Percentiles rank a stretch among this genome's conserved stretches.
Conservation (phyloP, 1,140 invertebrate species). For the Tetragnatha versicolor region DNA sequence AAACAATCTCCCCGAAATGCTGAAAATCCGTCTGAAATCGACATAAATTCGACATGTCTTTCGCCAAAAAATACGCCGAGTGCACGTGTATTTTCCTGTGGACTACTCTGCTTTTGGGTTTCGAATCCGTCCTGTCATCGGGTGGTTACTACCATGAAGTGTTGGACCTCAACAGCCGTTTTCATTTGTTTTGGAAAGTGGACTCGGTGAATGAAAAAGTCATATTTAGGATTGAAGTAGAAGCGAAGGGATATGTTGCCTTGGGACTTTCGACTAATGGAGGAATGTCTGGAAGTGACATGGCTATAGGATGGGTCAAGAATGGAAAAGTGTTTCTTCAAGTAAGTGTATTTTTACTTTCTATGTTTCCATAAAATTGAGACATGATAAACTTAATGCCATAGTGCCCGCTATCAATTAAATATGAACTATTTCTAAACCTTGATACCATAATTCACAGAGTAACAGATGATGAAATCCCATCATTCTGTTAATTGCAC, state of each 20-base stretch:
- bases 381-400: too few relatives aligned
- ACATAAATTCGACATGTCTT: not conserved
- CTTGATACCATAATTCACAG: too few relatives aligned
- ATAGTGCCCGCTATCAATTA: too few relatives aligned
- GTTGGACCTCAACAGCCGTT: slow-evolving; percentile 17
- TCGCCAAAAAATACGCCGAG: not conserved
- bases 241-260: slow-evolving; percentile 80
- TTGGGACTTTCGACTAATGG: slow-evolving; percentile 81
- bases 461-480: too few relatives aligned
- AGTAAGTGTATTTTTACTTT: slow-evolving; percentile 34
- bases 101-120: not conserved
- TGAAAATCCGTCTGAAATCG: not conserved
- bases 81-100: not conserved
- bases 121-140: not conserved
- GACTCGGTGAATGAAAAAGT: slow-evolving; percentile 34
- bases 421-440: too few relatives aligned
- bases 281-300: slow-evolving; percentile 79
- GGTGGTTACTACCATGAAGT: slow-evolving; percentile 29
- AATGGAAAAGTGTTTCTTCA: slow-evolving; percentile 63
- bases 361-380: too few relatives aligned
- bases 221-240: slow-evolving; percentile 65
- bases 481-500: too few relatives aligned
- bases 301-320: slow-evolving; percentile 83
- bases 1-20: not conserved
- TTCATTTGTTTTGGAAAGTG: slow-evolving; percentile 45